Evolutionary conservation across 2,888 invertebrate species (phyloP).

Genomic region (Agrilus cyanescens): DNA sequence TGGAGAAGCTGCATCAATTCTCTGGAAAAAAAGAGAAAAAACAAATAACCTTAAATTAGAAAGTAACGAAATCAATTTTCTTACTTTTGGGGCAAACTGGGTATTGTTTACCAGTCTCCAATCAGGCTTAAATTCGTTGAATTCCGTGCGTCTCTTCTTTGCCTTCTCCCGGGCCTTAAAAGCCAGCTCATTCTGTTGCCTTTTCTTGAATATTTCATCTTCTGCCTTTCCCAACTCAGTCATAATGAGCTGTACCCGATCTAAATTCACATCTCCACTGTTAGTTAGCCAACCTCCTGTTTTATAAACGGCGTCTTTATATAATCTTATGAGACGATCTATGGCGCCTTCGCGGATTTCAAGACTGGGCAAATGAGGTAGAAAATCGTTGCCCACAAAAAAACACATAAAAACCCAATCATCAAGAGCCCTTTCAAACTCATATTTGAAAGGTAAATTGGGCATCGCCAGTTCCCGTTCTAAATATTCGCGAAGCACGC

Average conservation of each 20-base stretch:
- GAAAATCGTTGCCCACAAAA: constrained; percentile 97
- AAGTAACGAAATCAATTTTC: constrained; percentile 14
- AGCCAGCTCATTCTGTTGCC: constrained; percentile 75
- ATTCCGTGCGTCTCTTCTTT: constrained; percentile 46
- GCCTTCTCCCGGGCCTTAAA: constrained; percentile 70
- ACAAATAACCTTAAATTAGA: constrained; percentile 4
- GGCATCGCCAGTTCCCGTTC: constrained; percentile 83
- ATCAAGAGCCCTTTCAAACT: constrained; percentile 90
- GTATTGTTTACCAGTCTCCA: constrained; percentile 58
- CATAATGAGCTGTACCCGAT: constrained; percentile 91
- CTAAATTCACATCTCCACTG: constrained; percentile 86
- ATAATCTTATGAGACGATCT: constrained; percentile 81
- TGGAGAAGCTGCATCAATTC: constrained; percentile 44
- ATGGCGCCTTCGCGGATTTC: constrained; percentile 97
- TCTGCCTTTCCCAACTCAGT: constrained; percentile 86
- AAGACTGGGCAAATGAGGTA: constrained; percentile 94
- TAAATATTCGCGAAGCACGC: constrained; percentile 86
- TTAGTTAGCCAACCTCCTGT: constrained; percentile 94
- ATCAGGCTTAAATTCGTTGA: constrained; percentile 46
- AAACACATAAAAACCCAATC: constrained; percentile 99
- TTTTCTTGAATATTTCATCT: constrained; percentile 91
- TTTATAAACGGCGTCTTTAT: constrained; percentile 88
- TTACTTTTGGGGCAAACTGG: constrained; percentile 68
- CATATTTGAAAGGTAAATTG: constrained; percentile 84
- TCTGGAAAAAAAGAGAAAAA: constrained; percentile 31